phyloP scores from a whole-genome alignment of 2,113 vertebrate species.

The Syngnathus typhle region DNA sequence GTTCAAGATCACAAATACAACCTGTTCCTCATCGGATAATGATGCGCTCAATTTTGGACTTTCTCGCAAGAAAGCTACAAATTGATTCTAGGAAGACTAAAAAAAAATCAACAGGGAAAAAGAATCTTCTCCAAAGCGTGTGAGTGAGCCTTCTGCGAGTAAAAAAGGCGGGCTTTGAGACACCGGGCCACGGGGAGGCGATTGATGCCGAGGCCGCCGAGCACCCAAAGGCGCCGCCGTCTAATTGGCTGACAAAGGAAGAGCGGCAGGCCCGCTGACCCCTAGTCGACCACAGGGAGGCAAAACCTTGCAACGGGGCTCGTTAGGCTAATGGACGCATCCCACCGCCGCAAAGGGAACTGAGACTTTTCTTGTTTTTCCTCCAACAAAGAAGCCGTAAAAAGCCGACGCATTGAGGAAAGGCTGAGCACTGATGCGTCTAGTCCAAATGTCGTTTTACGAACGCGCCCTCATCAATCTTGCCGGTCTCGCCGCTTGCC shows the following conservation, averaged over 20 bases:
- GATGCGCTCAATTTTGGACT: no score
- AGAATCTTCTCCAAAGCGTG: no score
- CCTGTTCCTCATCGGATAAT: no score
- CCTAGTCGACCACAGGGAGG: background rate
- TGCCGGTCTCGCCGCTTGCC: background rate
- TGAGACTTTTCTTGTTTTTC: background rate
- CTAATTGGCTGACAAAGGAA: slow-evolving; percentile 9
- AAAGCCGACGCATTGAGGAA: background rate
- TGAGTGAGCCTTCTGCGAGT: no score
- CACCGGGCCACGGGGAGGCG: background rate
- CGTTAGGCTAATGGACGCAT: background rate
- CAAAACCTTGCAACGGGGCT: background rate
- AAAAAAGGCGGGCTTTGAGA: background rate
- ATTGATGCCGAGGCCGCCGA: background rate
- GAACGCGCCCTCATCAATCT: background rate
- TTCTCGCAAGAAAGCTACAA: no score
- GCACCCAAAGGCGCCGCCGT: background rate
- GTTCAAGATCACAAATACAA: no score
- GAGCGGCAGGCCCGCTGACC: background rate
- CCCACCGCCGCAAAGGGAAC: background rate
- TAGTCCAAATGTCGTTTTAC: background rate
- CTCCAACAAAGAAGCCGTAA: background rate
- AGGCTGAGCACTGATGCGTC: background rate
- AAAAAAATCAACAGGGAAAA: no score
- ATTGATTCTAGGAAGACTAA: no score